These are phyloP conservation scores for Leucoraja erinaceus DNA, from an alignment of 2,113 vertebrate species.

Conservation along the genomic window DNA sequence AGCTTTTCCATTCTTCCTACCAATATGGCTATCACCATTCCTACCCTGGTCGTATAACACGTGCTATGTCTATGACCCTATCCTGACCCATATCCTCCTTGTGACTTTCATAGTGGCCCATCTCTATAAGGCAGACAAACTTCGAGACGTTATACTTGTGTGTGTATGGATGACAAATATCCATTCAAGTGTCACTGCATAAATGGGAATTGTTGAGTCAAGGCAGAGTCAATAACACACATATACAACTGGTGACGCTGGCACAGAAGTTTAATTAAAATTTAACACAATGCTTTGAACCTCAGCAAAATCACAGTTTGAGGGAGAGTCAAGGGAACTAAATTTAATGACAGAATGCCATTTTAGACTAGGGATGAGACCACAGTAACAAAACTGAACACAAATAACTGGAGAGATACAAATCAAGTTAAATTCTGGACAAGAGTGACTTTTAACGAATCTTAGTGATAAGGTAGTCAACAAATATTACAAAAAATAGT, in stretches of 20 bases:
- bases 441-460: conserved; percentile 21
- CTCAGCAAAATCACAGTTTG: conserved; percentile 23
- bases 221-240: neutral
- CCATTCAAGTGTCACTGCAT: neutral
- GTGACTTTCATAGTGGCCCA: too few relatives aligned
- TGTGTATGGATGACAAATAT: too few relatives aligned
- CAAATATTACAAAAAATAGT: conserved; percentile 38
- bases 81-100: too few relatives aligned
- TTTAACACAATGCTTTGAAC: conserved; percentile 32
- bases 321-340: neutral
- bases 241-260: neutral
- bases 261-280: conserved; percentile 38
- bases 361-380: neutral
- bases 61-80: too few relatives aligned
- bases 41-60: too few relatives aligned
- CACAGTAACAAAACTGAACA: conserved; percentile 26
- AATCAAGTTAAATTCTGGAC: conserved; percentile 28
- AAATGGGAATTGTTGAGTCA: neutral
- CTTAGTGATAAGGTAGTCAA: conserved; percentile 33
- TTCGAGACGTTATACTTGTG: too few relatives aligned
- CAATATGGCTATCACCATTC: too few relatives aligned
- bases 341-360: neutral
- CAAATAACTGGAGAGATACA: conserved; percentile 18
- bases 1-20: too few relatives aligned
- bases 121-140: too few relatives aligned